Conservation (phyloP, 2,888 invertebrate genomes). For the Rhopalosiphum nymphaeae region DNA sequence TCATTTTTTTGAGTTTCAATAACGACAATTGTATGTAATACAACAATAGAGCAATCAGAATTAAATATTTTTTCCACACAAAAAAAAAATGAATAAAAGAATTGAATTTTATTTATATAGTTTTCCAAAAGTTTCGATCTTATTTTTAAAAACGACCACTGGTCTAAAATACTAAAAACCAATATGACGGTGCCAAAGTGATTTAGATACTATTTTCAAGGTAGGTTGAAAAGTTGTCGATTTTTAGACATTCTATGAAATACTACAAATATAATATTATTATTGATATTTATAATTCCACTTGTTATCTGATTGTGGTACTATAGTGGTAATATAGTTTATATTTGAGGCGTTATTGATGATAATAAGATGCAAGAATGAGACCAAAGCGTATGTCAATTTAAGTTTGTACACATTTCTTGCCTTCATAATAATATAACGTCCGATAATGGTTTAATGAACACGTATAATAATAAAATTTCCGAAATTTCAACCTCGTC, state of each 20-base stretch:
- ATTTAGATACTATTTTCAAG: neutral
- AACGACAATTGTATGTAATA: neutral
- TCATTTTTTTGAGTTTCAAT: slow-evolving; percentile 13
- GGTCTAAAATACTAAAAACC: neutral
- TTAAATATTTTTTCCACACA: neutral
- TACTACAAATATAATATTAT: neutral
- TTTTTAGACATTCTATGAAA: neutral
- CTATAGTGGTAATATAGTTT: neutral
- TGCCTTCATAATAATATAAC: neutral
- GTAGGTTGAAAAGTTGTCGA: neutral
- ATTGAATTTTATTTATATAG: neutral
- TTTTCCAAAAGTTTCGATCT: neutral
- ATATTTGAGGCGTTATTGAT: neutral
- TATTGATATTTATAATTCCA: neutral
- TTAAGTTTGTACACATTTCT: neutral
- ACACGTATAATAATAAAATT: neutral
- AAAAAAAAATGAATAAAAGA: neutral
- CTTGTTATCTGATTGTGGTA: neutral
- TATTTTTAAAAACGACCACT: neutral
- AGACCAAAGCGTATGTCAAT: neutral
- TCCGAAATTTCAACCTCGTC: too few relatives aligned
- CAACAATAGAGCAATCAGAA: slow-evolving; percentile 15
- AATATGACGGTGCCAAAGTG: neutral
- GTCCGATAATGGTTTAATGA: neutral
- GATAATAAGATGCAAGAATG: neutral